Evolutionary conservation across 2,113 vertebrate species (phyloP), one percentile per base, ranked within the genome.

Genomic region (Tiliqua scincoides): DNA sequence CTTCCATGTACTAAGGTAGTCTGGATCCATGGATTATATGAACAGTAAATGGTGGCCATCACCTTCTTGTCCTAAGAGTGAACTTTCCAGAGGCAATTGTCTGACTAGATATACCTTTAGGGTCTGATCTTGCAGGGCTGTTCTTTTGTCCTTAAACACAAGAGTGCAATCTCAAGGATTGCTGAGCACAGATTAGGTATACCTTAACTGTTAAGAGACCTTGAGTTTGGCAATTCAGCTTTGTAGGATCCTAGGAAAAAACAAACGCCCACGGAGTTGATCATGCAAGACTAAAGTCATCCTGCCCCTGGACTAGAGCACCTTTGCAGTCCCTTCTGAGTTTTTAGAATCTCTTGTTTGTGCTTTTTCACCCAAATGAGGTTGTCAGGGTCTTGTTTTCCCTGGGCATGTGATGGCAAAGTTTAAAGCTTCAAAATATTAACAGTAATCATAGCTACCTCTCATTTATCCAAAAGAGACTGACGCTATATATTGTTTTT

Each of bases 361-460:
- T 0, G 3, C 57, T 23, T 63, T 57, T 43, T 10, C 62, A 14
- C 27, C 10, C 5, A 0, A 57, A 5, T 61, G 82, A 89, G 90
- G 91, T 90, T 57, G 92, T 87, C 91, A 92, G 54, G 70, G 93
- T 91, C 88, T 89, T 75, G 43, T 94, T 88, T 93, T 89, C 0
- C 89, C 77, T 81, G 93, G 93, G 89, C 93, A 91, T 90, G 87
- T 91, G 94, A 32, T 90, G 77, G 61, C 0, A 82, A 90, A 92
- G 83, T 90, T 85, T 85, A 4, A 91, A 91, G 87, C 93, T 86
- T 89, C 88, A 92, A 92, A 93, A 94, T 92, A 89, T 88, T 95
- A 57, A 85, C 87, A 82, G 94, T 94, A 89, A 91, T 95, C 93
- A 93, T 92, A 88, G 93, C 92, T 94, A 96, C 95, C 89, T 79